phyloP scores from a whole-genome alignment of 1,140 invertebrate species.

The Hypsibius dujardini region DNA sequence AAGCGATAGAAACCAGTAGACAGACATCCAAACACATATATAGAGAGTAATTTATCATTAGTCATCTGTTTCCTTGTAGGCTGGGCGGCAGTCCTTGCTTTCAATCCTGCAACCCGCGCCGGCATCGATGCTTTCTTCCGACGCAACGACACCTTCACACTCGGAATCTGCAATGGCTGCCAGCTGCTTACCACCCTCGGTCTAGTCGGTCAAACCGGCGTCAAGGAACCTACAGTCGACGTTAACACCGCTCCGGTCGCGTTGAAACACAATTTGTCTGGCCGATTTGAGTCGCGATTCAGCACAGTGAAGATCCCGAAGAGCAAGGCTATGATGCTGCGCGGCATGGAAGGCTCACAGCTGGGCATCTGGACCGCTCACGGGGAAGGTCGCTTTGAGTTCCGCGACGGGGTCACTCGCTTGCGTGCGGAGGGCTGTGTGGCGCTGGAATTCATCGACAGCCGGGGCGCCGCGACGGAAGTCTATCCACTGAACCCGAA shows the following conservation, averaged over 20 bases:
- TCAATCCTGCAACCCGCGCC: constrained; percentile 43
- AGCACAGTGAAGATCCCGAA: constrained; percentile 55
- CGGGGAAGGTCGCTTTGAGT: constrained; percentile 58
- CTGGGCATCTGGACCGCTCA: constrained; percentile 92
- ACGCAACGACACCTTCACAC: constrained; percentile 67
- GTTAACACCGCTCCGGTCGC: constrained; percentile 15
- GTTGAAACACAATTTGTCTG: constrained; percentile 55
- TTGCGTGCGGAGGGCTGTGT: constrained; percentile 42
- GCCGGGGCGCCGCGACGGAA: constrained; percentile 52
- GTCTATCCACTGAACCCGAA: constrained; percentile 83
- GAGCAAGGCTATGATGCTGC: constrained; percentile 61
- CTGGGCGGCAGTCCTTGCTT: constrained; percentile 78
- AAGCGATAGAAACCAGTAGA: too few relatives aligned
- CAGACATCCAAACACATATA: too few relatives aligned
- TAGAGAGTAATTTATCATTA: not conserved
- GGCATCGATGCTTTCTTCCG: constrained; percentile 54
- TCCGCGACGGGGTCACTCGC: constrained; percentile 37
- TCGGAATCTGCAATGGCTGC: constrained; percentile 94
- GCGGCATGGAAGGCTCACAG: constrained; percentile 59
- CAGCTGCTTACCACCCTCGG: constrained; percentile 67
- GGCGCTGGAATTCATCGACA: constrained; percentile 64
- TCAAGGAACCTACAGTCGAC: constrained; percentile 6
- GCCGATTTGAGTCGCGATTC: constrained; percentile 78
- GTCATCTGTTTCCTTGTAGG: constrained; percentile 33
- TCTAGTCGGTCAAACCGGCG: constrained; percentile 33